A percentile compares a stretch with the other conserved stretches of the same genome.
Conservation (phyloP, 2,113 vertebrate genomes). For the Channa maculata region DNA sequence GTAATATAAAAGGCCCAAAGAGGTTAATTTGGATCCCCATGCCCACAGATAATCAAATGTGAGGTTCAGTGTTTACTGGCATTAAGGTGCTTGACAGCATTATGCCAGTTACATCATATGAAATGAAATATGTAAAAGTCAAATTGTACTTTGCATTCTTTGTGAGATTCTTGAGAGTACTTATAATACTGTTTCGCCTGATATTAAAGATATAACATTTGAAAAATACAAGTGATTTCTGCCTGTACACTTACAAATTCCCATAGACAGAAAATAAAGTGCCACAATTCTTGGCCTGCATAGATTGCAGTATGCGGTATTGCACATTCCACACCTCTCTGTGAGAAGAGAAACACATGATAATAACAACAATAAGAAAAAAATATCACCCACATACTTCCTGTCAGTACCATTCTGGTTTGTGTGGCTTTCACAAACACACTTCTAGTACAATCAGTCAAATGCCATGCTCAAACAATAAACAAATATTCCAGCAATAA, state of each 20-base stretch:
- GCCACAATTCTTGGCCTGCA: constrained; percentile 87
- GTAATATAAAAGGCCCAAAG: constrained; percentile 78
- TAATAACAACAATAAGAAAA: constrained; percentile 21
- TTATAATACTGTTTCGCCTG: constrained; percentile 79
- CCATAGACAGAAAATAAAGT: constrained; percentile 85
- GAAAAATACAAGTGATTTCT: constrained; percentile 85
- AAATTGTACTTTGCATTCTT: constrained; percentile 72
- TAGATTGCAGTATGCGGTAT: constrained; percentile 86
- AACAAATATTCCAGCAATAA: constrained; percentile 73
- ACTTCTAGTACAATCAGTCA: constrained; percentile 57
- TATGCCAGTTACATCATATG: constrained; percentile 60
- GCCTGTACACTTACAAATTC: constrained; percentile 85
- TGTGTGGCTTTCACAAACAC: constrained; percentile 66
- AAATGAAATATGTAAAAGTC: constrained; percentile 64
- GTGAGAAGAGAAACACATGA: constrained; percentile 62
- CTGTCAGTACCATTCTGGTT: constrained; percentile 56
- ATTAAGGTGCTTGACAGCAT: constrained; percentile 53
- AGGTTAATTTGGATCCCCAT: constrained; percentile 73
- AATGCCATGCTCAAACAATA: constrained; percentile 66
- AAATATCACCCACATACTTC: constrained; percentile 35
- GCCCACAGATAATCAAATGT: constrained; percentile 68
- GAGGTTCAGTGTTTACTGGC: constrained; percentile 65
- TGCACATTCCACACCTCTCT: constrained; percentile 82
- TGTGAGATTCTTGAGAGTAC: constrained; percentile 64
- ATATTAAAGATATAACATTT: constrained; percentile 85